Evolutionary conservation across 2,888 invertebrate genomes (phyloP).

Genomic region (Amorpha juglandis): DNA sequence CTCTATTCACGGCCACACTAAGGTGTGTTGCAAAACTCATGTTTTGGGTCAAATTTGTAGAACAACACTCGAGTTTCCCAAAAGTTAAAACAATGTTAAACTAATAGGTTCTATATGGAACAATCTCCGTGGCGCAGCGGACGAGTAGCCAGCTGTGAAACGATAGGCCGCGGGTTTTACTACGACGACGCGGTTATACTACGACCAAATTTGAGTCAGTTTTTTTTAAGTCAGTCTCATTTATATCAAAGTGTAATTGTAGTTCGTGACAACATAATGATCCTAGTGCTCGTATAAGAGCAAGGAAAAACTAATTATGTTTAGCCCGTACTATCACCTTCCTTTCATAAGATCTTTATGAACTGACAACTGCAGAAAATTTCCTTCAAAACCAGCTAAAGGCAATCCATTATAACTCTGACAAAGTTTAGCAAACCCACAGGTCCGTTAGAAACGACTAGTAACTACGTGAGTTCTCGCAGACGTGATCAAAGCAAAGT

Average conservation of each 20-base stretch:
- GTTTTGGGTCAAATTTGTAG: not conserved
- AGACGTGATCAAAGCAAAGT: not conserved
- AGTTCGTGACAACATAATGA: too few relatives aligned
- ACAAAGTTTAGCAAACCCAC: not conserved
- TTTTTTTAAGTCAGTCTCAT: too few relatives aligned
- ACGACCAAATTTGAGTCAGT: too few relatives aligned
- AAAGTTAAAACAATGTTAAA: slow-evolving; percentile 16
- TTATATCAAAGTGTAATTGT: too few relatives aligned
- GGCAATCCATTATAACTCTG: not conserved
- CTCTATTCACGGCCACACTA: not conserved
- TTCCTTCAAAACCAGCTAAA: not conserved
- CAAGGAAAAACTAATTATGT: too few relatives aligned
- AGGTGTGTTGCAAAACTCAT: not conserved
- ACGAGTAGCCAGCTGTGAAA: not conserved
- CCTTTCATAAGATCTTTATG: too few relatives aligned
- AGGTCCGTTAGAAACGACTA: not conserved
- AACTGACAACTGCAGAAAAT: not conserved
- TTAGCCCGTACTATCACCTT: too few relatives aligned
- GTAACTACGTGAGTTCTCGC: not conserved
- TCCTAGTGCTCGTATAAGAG: too few relatives aligned
- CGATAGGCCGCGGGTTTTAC: too few relatives aligned
- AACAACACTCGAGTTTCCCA: not conserved
- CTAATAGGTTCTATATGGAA: not conserved
- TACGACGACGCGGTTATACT: not conserved
- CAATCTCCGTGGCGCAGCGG: not conserved